Percentiles rank a stretch among this genome's conserved stretches.
These are phyloP conservation scores for Eupelmus urozonus DNA, from an alignment of 2,888 invertebrate genomes.

Conservation along the genomic window DNA sequence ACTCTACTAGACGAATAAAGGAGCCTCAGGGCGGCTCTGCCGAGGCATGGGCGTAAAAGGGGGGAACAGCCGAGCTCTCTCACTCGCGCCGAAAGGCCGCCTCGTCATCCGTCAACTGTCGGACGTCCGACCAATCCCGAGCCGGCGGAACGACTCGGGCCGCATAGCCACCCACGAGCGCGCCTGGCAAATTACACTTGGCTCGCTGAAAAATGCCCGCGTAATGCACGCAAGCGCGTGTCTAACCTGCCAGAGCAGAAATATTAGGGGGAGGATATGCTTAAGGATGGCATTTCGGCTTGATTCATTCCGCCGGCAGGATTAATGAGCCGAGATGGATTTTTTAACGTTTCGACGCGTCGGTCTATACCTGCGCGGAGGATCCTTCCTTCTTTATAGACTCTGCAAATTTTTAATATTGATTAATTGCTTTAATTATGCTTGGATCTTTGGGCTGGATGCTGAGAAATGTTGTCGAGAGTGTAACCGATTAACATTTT, in stretches of 20 bases:
- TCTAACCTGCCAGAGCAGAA: neutral
- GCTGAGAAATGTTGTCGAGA: slow-evolving; percentile 19
- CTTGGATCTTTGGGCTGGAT: neutral
- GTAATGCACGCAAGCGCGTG: neutral
- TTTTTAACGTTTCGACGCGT: neutral
- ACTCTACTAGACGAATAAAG: slow-evolving; percentile 50
- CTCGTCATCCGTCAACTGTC: slow-evolving; percentile 78
- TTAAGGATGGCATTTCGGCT: neutral
- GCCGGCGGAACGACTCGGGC: slow-evolving; percentile 38
- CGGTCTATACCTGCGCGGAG: neutral
- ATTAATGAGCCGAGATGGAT: too few species aligned
- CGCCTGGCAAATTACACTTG: slow-evolving; percentile 66
- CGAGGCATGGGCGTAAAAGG: slow-evolving; percentile 68
- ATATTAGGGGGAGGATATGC: slow-evolving; percentile 8
- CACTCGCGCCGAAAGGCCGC: slow-evolving; percentile 72
- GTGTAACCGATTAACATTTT: too few species aligned
- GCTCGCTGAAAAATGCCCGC: neutral
- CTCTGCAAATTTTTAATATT: too few species aligned
- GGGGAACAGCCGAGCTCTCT: slow-evolving; percentile 57
- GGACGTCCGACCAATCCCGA: slow-evolving; percentile 75
- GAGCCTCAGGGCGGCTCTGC: slow-evolving; percentile 46
- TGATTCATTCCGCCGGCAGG: neutral
- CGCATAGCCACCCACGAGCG: slow-evolving; percentile 60
- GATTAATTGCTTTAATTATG: too few species aligned
- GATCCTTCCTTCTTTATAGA: too few species aligned